Conservation (phyloP, 1,140 invertebrate genomes). For the Argopecten irradians region DNA sequence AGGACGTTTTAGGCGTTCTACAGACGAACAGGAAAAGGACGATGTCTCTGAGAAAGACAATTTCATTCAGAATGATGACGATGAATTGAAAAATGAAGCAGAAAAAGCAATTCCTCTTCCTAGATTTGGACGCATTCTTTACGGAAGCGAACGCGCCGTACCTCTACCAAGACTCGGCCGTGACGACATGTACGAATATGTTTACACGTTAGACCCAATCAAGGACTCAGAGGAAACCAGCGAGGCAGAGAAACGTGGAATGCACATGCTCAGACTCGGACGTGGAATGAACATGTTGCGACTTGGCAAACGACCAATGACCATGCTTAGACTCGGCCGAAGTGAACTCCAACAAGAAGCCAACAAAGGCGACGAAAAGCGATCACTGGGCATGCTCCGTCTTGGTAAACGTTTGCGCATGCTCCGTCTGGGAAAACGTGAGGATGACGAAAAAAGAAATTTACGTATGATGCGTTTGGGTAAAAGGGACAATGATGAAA, state of each 20-base stretch:
- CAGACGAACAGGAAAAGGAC: neutral
- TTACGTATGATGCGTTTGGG: slow-evolving; percentile 62
- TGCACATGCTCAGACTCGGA: slow-evolving; percentile 55
- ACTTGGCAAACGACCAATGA: slow-evolving; percentile 51
- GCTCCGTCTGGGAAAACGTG: slow-evolving; percentile 53
- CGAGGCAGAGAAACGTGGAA: slow-evolving; percentile 43
- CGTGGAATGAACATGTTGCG: slow-evolving; percentile 43
- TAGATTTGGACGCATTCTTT: slow-evolving; percentile 37
- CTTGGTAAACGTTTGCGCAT: slow-evolving; percentile 59
- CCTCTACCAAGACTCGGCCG: neutral
- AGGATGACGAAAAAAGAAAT: slow-evolving; percentile 45
- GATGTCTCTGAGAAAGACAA: neutral
- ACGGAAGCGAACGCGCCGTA: slow-evolving; percentile 23
- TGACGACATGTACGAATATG: slow-evolving; percentile 25
- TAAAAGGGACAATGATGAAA: slow-evolving; percentile 56
- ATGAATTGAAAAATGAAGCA: slow-evolving; percentile 38
- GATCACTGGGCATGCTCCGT: slow-evolving; percentile 59
- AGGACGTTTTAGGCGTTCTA: slow-evolving; percentile 42
- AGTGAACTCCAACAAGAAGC: slow-evolving; percentile 12
- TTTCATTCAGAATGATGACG: neutral
- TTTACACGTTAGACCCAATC: slow-evolving; percentile 25
- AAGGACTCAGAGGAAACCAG: neutral
- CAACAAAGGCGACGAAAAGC: slow-evolving; percentile 37
- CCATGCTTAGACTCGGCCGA: slow-evolving; percentile 54
- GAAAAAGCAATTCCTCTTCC: slow-evolving; percentile 49